Evolutionary conservation across 2,797 vertebrate genomes (phyloP), one percentile per base, ranked within the genome.

Genomic region (Steatocranus sp.): DNA sequence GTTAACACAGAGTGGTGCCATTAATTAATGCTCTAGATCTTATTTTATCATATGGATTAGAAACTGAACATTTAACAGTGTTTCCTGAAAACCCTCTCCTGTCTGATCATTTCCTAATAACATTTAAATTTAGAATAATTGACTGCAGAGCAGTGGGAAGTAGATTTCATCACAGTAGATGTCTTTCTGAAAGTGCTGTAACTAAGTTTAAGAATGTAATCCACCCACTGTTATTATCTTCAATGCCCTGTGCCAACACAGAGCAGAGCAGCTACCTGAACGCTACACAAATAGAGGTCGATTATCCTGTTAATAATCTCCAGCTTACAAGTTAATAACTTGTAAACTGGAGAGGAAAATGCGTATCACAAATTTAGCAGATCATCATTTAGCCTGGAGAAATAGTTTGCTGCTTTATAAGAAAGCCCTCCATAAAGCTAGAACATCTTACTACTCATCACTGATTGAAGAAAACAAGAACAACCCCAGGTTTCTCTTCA

Each of bases 141-240:
- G 8, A 0, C 54, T 18, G 54, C 0, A 56, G 8, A 1, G 15
- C 54, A 56, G 0, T 56, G 54, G 54, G 15, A 32, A 18, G 27
- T 2, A 32, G 54, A 56, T 0, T 17, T 0, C 0, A 32, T 56
- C 15, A 56, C 27, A 11, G 27, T 56, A 56, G 54, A 30, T 56
- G 54, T 56, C 54, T 56, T 56, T 56, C 54, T 56, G 8, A 56
- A 56, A 32, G 3, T 6, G 8, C 54, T 18, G 15, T 56, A 56
- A 56, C 54, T 18, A 56, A 32, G 0, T 32, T 56, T 56, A 15
- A 32, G 54, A 56, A 56, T 1, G 30, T 32, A 32, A 56, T 56
- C 54, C 54, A 1, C 8, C 54, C 27, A 4, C 0, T 0, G 54
- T 30, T 56, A 11, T 56, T 15, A 56, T 56, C 15, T 56, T 56